A percentile compares a stretch with the other conserved stretches of the same genome.
These are phyloP conservation scores for Ceryle rudis DNA, from an alignment of 2,797 vertebrate species.

Conservation along the genomic window DNA sequence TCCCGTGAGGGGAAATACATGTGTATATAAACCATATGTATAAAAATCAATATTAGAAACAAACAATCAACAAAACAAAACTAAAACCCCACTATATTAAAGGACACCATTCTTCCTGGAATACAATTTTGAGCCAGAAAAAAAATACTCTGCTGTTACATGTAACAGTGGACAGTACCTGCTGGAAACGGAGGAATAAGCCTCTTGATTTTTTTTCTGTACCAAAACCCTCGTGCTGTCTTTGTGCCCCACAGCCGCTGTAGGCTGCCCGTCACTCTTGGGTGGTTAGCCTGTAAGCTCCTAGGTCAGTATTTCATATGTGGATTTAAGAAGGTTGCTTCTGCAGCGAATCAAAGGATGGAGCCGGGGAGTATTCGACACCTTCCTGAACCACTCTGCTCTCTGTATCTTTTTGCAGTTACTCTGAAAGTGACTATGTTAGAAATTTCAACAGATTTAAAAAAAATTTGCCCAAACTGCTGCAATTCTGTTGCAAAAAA, in stretches of 20 bases:
- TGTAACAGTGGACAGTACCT: background rate
- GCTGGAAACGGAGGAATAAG: background rate
- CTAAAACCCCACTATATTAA: background rate
- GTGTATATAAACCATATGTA: background rate
- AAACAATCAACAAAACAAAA: background rate
- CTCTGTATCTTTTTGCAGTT: background rate
- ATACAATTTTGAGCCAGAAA: background rate
- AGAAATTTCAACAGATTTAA: background rate
- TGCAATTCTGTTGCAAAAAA: background rate
- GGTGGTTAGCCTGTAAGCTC: background rate
- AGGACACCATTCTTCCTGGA: background rate
- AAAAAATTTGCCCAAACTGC: background rate
- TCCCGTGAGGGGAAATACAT: background rate
- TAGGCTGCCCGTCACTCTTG: background rate
- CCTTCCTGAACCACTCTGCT: background rate
- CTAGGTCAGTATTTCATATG: accelerated
- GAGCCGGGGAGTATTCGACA: background rate
- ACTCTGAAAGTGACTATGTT: background rate
- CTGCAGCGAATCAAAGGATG: background rate
- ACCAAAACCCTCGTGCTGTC: background rate
- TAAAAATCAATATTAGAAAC: background rate
- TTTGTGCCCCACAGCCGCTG: background rate
- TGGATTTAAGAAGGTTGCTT: background rate
- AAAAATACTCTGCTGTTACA: background rate
- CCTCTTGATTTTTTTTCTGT: background rate